Evolutionary conservation across 1,140 invertebrate genomes (phyloP).

Genomic region (Acromyrmex echinatior): DNA sequence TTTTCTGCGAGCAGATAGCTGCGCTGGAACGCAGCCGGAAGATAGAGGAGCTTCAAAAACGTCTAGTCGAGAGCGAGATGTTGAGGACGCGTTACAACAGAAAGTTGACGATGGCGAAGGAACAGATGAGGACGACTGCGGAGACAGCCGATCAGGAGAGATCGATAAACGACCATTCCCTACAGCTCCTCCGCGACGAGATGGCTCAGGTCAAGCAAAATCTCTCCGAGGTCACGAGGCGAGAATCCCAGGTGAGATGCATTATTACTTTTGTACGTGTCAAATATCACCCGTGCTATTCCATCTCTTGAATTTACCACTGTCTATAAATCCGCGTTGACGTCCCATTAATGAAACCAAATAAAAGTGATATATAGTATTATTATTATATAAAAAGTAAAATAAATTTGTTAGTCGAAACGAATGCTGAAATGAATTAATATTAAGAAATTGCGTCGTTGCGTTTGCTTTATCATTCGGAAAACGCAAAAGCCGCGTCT

Average conservation of each 20-base stretch:
- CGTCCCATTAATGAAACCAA: not conserved
- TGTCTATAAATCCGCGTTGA: not conserved
- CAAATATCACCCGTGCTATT: not conserved
- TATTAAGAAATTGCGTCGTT: not conserved
- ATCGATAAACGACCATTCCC: constrained; percentile 90
- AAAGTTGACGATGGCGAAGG: constrained; percentile 91
- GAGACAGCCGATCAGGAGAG: constrained; percentile 91
- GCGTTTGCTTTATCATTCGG: not conserved
- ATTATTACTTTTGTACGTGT: not conserved
- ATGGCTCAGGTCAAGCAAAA: constrained; percentile 90
- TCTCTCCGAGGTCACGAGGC: constrained; percentile 90
- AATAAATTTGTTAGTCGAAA: not conserved
- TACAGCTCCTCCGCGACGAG: constrained; percentile 90
- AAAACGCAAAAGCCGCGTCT: constrained; percentile 7
- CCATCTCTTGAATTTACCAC: not conserved
- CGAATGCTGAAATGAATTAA: constrained; percentile 28
- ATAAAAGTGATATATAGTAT: not conserved
- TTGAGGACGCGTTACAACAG: constrained; percentile 90
- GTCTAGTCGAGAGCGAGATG: constrained; percentile 91
- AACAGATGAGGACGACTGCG: constrained; percentile 89
- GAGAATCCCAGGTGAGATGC: constrained; percentile 89
- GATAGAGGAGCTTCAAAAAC: constrained; percentile 93
- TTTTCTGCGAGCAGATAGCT: constrained; percentile 88
- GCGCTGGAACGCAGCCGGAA: constrained; percentile 93
- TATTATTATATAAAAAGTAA: constrained; percentile 9